Base-by-base conservation (phyloP, 2,113 vertebrate genomes). In the Notarius quadriscutis region DNA sequence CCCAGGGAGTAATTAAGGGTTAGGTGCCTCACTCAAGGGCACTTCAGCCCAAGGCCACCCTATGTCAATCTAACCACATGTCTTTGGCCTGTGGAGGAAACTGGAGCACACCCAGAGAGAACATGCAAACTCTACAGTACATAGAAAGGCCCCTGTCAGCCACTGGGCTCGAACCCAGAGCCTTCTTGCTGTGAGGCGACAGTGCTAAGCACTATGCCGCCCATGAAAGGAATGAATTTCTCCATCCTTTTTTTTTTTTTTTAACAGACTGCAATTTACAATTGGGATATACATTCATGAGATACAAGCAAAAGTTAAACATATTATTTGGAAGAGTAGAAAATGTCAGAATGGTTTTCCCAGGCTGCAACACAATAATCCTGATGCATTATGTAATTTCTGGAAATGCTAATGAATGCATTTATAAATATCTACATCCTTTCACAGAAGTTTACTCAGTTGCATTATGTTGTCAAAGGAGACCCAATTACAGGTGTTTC, bases 401-500 rank as follows among this genome's bases (percentile, higher is more conserved):
- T 48, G 51, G 11, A 55, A 71, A 55, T 79, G 65, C 60, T 25
- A 86, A 69, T 81, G 53, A 55, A 86, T 81, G 58, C 58, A 85
- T 71, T 41, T 74, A 72, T 60, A 82, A 87, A 87, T 82, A 87
- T 82, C 65, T 74, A 81, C 53, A 69, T 83, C 63, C 71, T 55
- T 5, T 62, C 10, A 18, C 15, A 81, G 18, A 88, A 71, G 7
- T 85, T 75, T 71, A 69, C 62, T 81, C 86, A 86, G 67, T 81
- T 30, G 62, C 81, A 84, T 69, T 82, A 89, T 89, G 90, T 84
- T 88, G 75, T 85, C 80, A 62, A 89, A 91, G 88, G 84, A 91
- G 84, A 91, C 69, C 90, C 89, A 93, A 91, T 93, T 92, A 94
- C 90, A 92, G 87, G 60, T 85, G 55, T 88, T 92, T 87, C 74